phyloP scores from a whole-genome alignment of 2,888 invertebrate genomes.

The Carpatolechia fugitivella region DNA sequence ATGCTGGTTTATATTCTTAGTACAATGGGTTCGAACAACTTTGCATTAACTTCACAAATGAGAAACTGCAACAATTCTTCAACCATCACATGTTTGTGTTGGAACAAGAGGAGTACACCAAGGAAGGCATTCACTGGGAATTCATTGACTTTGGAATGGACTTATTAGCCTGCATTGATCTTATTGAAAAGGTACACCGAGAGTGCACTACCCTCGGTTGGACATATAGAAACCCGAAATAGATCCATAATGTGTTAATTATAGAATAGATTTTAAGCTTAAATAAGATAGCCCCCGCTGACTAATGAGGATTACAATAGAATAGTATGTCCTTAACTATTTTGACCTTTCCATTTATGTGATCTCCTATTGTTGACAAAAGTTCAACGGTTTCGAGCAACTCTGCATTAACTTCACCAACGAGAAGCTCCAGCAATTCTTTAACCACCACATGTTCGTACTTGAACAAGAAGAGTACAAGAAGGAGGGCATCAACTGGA shows the following conservation, averaged over 20 bases:
- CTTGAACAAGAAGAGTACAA: constrained; percentile 98
- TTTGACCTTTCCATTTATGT: constrained; percentile 45
- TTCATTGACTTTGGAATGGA: constrained; percentile 99
- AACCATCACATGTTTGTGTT: constrained; percentile 99
- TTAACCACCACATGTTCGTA: constrained; percentile 99
- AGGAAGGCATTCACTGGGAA: constrained; percentile 97
- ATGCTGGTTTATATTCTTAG: constrained; percentile 79
- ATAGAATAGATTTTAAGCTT: constrained; percentile 28
- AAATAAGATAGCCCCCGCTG: constrained; percentile 35
- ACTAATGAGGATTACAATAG: constrained; percentile 41
- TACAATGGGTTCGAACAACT: constrained; percentile 99
- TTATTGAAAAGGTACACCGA: constrained; percentile 95
- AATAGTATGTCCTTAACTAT: constrained; percentile 38
- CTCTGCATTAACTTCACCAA: constrained; percentile 99
- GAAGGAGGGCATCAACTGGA: constrained; percentile 96
- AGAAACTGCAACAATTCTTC: constrained; percentile 99
- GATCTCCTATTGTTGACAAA: constrained; percentile 62
- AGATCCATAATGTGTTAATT: constrained; percentile 34
- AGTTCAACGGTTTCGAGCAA: constrained; percentile 98
- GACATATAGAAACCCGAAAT: constrained; percentile 29
- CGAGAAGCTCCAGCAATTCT: constrained; percentile 98
- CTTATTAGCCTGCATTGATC: constrained; percentile 98
- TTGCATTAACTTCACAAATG: constrained; percentile 99
- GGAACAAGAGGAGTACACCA: constrained; percentile 99
- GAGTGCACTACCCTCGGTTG: constrained; percentile 51